Base-by-base conservation (phyloP, 37 sponge, comb jelly and placozoan species). In the Beroe forskalii region DNA sequence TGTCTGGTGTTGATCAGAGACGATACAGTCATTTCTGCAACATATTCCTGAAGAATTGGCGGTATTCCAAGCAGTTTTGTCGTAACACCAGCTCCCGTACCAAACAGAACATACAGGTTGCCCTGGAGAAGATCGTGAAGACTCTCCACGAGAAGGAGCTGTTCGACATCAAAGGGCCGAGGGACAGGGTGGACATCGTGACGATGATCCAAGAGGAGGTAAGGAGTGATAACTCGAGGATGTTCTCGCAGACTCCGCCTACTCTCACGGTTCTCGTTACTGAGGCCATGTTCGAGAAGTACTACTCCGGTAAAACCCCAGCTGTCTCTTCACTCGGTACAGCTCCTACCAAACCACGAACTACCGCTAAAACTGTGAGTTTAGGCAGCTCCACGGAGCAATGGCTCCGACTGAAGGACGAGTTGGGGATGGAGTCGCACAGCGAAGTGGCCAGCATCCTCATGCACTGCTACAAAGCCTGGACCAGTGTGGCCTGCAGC, bases 391-490 rank as follows among this genome's bases (percentile, higher is more conserved):
- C 55, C 20, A 80, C 86, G 1, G 23, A 43, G 1, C 86, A 80
- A 48, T 80, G 86, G 86, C 25, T 44, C 30, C 23, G 30, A 3
- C 86, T 80, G 17, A 80, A 80, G 86, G 55, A 20, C 42, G 86
- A 80, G 35, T 37, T 80, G 86, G 86, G 86, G 86, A 44, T 80
- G 86, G 55, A 80, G 28, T 33, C 86, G 1, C 28, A 80, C 55
- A 24, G 30, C 37, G 86, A 80, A 25, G 55, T 80, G 43, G 86
- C 86, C 0, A 22, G 48, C 23, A 41, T 80, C n/a, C 55, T 80
- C n/a, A 80, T 80, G 38, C 86, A 80, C 86, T 80, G 86, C 27
- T 80, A 80, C 86, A 80, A 80, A 43, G 44, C 86, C 28, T 80
- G 86, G 86, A 44, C 23, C 25, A 80, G 86, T n/a, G 86, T 80